Base-by-base conservation (phyloP, 2,113 vertebrate genomes). In the Felis chaus region DNA sequence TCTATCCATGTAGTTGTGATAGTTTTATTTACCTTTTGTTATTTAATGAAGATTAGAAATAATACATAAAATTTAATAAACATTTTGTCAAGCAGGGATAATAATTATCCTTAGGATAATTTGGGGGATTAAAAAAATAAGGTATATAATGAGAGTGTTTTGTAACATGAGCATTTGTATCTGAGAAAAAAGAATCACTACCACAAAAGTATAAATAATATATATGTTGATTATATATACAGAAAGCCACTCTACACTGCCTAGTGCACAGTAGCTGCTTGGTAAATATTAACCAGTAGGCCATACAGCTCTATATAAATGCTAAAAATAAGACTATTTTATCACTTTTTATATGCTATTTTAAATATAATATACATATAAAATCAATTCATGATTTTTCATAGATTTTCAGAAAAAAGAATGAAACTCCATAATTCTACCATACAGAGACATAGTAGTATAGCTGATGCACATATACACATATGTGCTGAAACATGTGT, bases 31-130 rank as follows among this genome's bases (percentile, higher is more conserved):
- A 48, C 71, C 31, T 89, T 84, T 76, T 65, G 71, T 74, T 73
- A 90, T 71, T 76, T 81, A 50, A 78, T 53, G 12, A 91, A 91
- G 85, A 76, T 71, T 91, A 53, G 6, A 94, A 81, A 82, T 82
- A 78, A 87, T 73, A 79, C 16, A 55, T 66, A 82, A 96, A 92
- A 94, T 41, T 79, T 97, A 80, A 68, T 82, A 31, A 96, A 33
- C 2, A 87, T 89, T 92, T 23, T 73, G 6, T 86, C n/a, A 92
- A 45, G 5, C 11, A 83, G 18, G 0, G 18, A 93, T 80, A 95
- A 91, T 66, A 92, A 33, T 91, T 68, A 15, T 21, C 16, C 8
- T 50, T 73, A 91, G 57, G 4, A 85, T 39, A 82, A 86, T 53
- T 82, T 69, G 25, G 7, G 31, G 57, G 16, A 73, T 94, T 94